These are phyloP conservation scores for Paramormyrops kingsleyae DNA, from an alignment of 2,113 vertebrate genomes.

Conservation along the genomic window DNA sequence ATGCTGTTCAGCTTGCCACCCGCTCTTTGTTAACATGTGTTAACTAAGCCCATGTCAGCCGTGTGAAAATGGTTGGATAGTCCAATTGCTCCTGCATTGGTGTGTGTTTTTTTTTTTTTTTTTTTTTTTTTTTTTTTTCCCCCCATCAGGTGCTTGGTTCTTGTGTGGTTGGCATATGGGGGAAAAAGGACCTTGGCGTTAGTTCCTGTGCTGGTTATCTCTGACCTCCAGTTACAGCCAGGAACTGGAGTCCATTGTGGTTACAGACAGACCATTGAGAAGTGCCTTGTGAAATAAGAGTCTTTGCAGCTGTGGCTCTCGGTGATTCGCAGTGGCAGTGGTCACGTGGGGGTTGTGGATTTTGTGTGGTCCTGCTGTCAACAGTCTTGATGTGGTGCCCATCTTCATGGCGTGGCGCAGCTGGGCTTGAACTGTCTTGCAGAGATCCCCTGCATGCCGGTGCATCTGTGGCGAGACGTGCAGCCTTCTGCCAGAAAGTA, in stretches of 20 bases:
- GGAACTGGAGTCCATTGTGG: background rate
- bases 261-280: background rate
- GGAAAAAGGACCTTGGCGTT: background rate
- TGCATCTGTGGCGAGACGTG: background rate
- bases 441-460: background rate
- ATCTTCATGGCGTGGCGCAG: background rate
- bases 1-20: background rate
- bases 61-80: background rate
- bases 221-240: background rate
- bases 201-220: background rate
- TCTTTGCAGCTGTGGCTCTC: background rate
- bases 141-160: background rate
- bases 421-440: background rate
- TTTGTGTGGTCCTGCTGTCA: background rate
- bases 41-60: background rate
- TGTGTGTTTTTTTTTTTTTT: no score
- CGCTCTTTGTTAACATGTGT: background rate
- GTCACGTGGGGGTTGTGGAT: background rate
- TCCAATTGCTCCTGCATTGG: background rate
- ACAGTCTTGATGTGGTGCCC: background rate
- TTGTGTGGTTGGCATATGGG: no score
- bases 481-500: background rate
- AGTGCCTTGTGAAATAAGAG: background rate
- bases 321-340: background rate
- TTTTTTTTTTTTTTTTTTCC: no score